A percentile compares a stretch with the other conserved stretches of the same genome.
phyloP scores from a whole-genome alignment of 23 tunicate species.

The Botrylloides violaceus region DNA sequence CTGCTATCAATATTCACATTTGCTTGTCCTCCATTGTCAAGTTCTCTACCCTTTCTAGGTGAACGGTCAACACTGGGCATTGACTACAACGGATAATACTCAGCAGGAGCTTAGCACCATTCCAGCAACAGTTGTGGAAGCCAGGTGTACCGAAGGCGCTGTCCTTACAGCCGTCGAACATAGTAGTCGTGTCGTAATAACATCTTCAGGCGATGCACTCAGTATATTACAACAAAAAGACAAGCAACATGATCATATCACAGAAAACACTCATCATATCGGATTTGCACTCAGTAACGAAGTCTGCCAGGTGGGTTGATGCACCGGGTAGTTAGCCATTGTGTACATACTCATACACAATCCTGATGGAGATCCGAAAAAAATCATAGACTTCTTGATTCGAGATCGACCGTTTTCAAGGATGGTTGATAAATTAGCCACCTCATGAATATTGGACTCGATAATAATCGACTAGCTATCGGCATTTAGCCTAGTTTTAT shows the following conservation, averaged over 20 bases:
- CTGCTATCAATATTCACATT: no score
- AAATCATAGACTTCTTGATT: no score
- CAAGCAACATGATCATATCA: neutral
- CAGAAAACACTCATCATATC: neutral
- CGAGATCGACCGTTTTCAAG: no score
- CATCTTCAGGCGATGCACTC: neutral
- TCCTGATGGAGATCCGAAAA: no score
- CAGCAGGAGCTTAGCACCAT: conserved; percentile 9
- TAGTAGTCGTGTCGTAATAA: neutral
- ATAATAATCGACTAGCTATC: no score
- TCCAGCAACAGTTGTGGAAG: conserved; percentile 1
- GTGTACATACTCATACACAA: no score
- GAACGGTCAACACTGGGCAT: conserved; percentile 12
- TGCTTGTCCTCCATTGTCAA: no score
- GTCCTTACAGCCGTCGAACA: neutral
- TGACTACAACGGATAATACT: conserved; percentile 8
- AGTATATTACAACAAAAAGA: neutral
- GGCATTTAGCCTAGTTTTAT: no score
- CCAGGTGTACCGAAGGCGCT: neutral
- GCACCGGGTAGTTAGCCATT: no score
- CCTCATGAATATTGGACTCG: no score
- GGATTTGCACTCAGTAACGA: neutral
- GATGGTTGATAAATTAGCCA: no score
- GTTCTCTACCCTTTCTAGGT: conserved; percentile 3
- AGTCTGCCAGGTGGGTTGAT: neutral